Evolutionary conservation across 2,797 vertebrate genomes (phyloP).

Genomic region (Malacoctenus gilli): DNA sequence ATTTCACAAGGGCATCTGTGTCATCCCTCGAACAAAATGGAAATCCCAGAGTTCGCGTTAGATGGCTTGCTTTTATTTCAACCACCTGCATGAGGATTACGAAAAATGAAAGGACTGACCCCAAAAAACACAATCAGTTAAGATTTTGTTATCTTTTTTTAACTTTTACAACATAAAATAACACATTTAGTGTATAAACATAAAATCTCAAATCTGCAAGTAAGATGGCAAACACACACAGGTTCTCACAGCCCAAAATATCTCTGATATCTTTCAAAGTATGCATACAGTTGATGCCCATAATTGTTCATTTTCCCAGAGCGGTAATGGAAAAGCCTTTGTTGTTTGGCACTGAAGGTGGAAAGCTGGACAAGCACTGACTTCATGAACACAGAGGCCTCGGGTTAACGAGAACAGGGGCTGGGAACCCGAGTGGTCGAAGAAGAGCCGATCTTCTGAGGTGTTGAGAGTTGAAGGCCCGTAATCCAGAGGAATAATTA

Average conservation of each 20-base stretch:
- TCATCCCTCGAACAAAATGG: slow-evolving; percentile 37
- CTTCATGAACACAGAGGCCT: slow-evolving; percentile 68
- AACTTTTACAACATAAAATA: too few species aligned
- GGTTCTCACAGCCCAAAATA: slow-evolving; percentile 50
- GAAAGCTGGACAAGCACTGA: slow-evolving; percentile 76
- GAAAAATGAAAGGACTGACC: too few species aligned
- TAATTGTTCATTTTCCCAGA: slow-evolving; percentile 76
- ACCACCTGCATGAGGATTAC: too few species aligned
- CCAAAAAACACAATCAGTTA: too few species aligned
- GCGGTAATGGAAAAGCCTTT: slow-evolving; percentile 77
- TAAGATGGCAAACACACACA: slow-evolving; percentile 21
- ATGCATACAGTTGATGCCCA: slow-evolving; percentile 57
- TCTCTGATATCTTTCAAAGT: slow-evolving; percentile 42
- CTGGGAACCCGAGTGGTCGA: neutral
- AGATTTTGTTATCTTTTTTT: too few species aligned
- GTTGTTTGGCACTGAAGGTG: slow-evolving; percentile 76
- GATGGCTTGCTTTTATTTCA: too few species aligned
- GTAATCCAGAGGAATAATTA: slow-evolving; percentile 11
- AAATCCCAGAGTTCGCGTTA: slow-evolving; percentile 44
- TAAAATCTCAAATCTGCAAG: slow-evolving; percentile 8
- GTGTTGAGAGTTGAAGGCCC: slow-evolving; percentile 5
- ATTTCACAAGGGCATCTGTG: slow-evolving; percentile 52
- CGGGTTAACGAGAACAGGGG: slow-evolving; percentile 54
- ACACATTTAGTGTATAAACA: too few species aligned
- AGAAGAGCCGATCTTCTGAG: slow-evolving; percentile 4